Percentiles rank a stretch among this genome's conserved stretches.
Evolutionary conservation across 2,113 vertebrate species (phyloP).

Genomic region (Grus americana): DNA sequence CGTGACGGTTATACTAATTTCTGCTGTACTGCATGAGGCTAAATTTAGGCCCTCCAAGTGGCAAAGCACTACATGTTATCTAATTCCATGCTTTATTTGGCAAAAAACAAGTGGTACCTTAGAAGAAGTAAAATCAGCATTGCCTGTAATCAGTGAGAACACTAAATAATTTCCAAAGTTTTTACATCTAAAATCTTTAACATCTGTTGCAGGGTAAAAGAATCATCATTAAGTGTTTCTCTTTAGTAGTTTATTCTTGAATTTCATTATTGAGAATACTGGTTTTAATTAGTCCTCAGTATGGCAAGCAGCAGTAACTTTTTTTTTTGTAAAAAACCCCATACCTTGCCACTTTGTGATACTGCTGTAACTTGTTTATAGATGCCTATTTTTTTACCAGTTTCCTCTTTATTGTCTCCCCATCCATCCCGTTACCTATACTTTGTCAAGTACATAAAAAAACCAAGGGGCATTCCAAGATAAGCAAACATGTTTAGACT

Average conservation of each 20-base stretch:
- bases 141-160: background rate
- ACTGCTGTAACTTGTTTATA: background rate
- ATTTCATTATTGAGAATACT: background rate
- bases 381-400: rapidly evolving
- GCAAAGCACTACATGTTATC: background rate
- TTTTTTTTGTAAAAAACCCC: background rate
- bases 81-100: background rate
- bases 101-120: background rate
- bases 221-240: background rate
- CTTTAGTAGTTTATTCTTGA: background rate
- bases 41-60: background rate
- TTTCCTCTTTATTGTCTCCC: background rate
- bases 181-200: background rate
- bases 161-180: background rate
- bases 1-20: rapidly evolving
- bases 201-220: background rate
- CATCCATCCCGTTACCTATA: rapidly evolving
- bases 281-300: background rate
- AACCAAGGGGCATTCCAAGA: background rate
- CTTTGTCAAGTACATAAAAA: background rate
- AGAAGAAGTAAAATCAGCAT: background rate
- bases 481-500: background rate
- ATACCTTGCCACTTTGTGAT: background rate
- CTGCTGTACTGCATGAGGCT: background rate
- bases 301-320: background rate